Percentiles rank a stretch among this genome's conserved stretches.
These are phyloP conservation scores for Dilophus febrilis DNA, from an alignment of 2,888 invertebrate genomes.

Conservation along the genomic window DNA sequence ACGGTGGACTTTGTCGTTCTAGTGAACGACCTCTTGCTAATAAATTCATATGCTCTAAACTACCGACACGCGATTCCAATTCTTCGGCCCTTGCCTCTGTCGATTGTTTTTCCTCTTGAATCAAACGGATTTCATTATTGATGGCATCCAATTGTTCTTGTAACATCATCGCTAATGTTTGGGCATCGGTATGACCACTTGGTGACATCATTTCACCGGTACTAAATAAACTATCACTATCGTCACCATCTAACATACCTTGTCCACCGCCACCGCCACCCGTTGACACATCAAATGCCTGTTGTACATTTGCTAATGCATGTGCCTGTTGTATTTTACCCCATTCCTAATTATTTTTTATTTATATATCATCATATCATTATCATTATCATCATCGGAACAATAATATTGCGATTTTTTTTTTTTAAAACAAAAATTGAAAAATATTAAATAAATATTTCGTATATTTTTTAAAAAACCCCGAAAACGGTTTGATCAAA, in stretches of 20 bases:
- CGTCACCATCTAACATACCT: slow-evolving; percentile 42
- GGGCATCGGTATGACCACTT: slow-evolving; percentile 74
- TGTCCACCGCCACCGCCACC: slow-evolving; percentile 69
- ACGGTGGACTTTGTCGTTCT: slow-evolving; percentile 61
- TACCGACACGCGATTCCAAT: slow-evolving; percentile 85
- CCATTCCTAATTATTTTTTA: slow-evolving; percentile 54
- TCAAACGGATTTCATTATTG: slow-evolving; percentile 86
- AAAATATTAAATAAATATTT: too few relatives aligned
- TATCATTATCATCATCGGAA: too few relatives aligned
- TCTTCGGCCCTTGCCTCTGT: slow-evolving; percentile 96
- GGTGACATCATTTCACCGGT: slow-evolving; percentile 56
- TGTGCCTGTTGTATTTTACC: slow-evolving; percentile 88
- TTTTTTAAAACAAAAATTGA: neutral
- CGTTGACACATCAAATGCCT: slow-evolving; percentile 77
- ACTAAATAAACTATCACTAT: slow-evolving; percentile 61
- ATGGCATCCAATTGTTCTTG: slow-evolving; percentile 99
- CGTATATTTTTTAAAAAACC: too few relatives aligned
- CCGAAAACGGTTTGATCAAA: too few relatives aligned
- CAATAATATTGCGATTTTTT: too few relatives aligned
- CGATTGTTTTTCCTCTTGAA: slow-evolving; percentile 90
- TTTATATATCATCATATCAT: neutral
- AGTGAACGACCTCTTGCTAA: slow-evolving; percentile 53
- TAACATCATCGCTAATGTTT: slow-evolving; percentile 93
- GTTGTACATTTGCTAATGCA: slow-evolving; percentile 79
- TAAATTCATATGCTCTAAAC: slow-evolving; percentile 86